These are phyloP conservation scores for Istiophorus platypterus DNA, from an alignment of 2,113 vertebrate species.

Conservation along the genomic window DNA sequence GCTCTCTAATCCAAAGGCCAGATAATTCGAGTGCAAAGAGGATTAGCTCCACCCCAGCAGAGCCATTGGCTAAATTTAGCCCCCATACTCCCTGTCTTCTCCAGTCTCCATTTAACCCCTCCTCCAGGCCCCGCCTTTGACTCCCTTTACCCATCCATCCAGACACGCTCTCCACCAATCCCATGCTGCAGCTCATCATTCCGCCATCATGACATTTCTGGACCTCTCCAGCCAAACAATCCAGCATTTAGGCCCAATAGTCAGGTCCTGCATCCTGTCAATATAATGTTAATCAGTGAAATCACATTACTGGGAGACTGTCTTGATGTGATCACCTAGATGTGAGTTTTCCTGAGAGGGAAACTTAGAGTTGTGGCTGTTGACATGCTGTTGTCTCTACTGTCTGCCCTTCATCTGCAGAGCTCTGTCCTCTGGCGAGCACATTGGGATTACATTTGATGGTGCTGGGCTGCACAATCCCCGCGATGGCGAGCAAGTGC, in stretches of 20 bases:
- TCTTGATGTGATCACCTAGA: not conserved
- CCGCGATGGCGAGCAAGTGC: not conserved
- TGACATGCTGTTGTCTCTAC: not conserved
- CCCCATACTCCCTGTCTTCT: constrained; percentile 75
- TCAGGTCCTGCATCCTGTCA: not conserved
- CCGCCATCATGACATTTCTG: constrained; percentile 33
- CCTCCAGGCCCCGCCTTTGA: constrained; percentile 54
- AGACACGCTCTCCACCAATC: constrained; percentile 51
- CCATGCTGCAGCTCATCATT: constrained; percentile 5
- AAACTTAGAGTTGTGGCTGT: constrained; percentile 15
- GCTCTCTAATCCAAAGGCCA: constrained; percentile 90
- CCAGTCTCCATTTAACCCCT: constrained; percentile 70
- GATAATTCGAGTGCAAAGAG: constrained; percentile 92
- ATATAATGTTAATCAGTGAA: constrained; percentile 8
- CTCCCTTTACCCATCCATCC: constrained; percentile 37
- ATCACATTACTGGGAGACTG: not conserved
- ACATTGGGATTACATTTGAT: constrained; percentile 64
- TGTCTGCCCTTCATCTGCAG: constrained; percentile 54
- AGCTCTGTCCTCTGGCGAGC: constrained; percentile 49
- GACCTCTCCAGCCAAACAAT: constrained; percentile 44
- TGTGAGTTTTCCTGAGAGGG: not conserved
- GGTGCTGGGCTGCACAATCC: constrained; percentile 30
- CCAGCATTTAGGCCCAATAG: constrained; percentile 24
- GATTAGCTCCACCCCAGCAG: constrained; percentile 92
- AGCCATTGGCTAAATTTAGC: constrained; percentile 93